phyloP scores from a whole-genome alignment of 2,888 invertebrate species.

The Anoplius nigerrimus region DNA sequence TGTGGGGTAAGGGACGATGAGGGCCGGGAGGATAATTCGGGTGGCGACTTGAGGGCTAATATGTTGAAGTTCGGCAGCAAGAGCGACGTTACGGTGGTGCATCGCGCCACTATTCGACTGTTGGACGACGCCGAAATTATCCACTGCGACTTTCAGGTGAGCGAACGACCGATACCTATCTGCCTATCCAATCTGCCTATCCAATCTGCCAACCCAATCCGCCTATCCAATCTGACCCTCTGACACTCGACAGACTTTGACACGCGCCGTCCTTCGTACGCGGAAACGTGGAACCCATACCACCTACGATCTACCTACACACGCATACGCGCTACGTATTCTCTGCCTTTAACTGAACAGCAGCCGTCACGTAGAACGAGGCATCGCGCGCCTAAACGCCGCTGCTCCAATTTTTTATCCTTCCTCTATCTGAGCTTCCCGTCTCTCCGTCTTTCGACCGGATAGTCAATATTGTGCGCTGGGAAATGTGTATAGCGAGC shows the following conservation, averaged over 20 bases:
- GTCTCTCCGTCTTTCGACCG: too few relatives aligned
- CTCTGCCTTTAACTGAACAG: too few relatives aligned
- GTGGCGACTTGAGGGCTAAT: slow-evolving; percentile 73
- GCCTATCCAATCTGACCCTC: too few relatives aligned
- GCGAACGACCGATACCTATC: slow-evolving; percentile 10
- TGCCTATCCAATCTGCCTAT: neutral
- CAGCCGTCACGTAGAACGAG: too few relatives aligned
- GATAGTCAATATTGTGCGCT: neutral
- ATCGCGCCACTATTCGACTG: slow-evolving; percentile 84
- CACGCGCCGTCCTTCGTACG: too few relatives aligned
- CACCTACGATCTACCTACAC: slow-evolving; percentile 10
- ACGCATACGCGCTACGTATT: neutral
- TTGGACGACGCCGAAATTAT: slow-evolving; percentile 93
- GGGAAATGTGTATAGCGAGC: neutral
- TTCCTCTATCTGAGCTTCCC: too few relatives aligned
- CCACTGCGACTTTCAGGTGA: slow-evolving; percentile 94
- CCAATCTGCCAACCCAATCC: neutral
- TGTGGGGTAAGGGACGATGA: slow-evolving; percentile 70
- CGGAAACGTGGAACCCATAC: slow-evolving; percentile 25
- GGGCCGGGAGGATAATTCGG: slow-evolving; percentile 70
- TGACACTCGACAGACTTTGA: too few relatives aligned
- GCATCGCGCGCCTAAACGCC: too few relatives aligned
- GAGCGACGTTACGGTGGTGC: slow-evolving; percentile 76
- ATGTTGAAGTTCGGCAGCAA: slow-evolving; percentile 77
- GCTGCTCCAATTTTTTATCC: too few relatives aligned